phyloP scores from a whole-genome alignment of 2,113 vertebrate species.

The Dendrocopos noguchii region DNA sequence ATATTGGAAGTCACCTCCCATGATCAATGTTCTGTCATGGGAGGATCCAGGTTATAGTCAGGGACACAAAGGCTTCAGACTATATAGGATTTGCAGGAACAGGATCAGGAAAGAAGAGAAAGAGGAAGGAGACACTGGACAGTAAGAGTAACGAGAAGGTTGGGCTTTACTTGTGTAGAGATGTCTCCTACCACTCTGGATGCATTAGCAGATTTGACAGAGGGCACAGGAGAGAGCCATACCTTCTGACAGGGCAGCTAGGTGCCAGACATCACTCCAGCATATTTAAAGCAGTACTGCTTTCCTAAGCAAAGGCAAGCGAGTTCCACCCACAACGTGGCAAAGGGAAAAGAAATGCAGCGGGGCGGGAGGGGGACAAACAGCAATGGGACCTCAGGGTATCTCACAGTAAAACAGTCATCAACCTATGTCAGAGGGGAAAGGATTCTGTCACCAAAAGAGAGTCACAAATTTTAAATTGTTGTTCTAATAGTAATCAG shows the following conservation, averaged over 20 bases:
- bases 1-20: not conserved
- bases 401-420: not conserved
- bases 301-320: not conserved
- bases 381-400: not conserved
- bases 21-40: not conserved
- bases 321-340: not conserved
- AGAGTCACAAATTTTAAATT: not conserved
- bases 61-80: not conserved
- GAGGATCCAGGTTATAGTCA: not conserved
- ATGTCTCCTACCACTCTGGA: not conserved
- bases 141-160: not conserved
- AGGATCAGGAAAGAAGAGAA: not conserved
- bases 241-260: not conserved
- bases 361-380: not conserved
- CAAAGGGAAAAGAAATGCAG: not conserved
- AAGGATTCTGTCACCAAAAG: not conserved
- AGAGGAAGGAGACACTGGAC: accelerated
- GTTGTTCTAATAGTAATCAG: not conserved
- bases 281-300: not conserved
- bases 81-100: not conserved
- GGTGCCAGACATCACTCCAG: not conserved
- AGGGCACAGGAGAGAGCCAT: not conserved
- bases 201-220: not conserved
- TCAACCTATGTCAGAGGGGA: not conserved
- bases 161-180: not conserved